Percentiles rank a stretch among this genome's conserved stretches.
These are phyloP conservation scores for Drosophila ambigua DNA, from an alignment of 1,140 invertebrate genomes.

Conservation along the genomic window DNA sequence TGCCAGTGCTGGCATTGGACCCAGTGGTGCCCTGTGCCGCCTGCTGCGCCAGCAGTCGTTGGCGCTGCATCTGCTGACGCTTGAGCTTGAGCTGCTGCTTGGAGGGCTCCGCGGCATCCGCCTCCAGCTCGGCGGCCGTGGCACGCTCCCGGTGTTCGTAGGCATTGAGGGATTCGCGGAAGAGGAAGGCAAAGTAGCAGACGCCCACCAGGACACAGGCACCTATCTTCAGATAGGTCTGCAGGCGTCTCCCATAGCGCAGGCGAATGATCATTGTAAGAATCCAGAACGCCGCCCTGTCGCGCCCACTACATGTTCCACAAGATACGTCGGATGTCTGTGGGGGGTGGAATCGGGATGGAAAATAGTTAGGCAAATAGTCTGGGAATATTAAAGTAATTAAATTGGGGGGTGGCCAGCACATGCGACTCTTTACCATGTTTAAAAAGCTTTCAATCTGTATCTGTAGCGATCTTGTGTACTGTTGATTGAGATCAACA, in stretches of 20 bases:
- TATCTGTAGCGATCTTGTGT: too few species aligned
- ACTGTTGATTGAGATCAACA: too few species aligned
- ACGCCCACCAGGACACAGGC: constrained; percentile 65
- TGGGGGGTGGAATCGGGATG: not conserved
- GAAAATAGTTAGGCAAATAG: too few species aligned
- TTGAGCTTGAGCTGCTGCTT: constrained; percentile 67
- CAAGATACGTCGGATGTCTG: constrained; percentile 2
- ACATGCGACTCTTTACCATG: too few species aligned
- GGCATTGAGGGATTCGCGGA: constrained; percentile 78
- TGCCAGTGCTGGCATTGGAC: constrained; percentile 9
- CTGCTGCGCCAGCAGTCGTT: constrained; percentile 44
- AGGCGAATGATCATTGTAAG: constrained; percentile 70
- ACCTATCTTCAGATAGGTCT: constrained; percentile 75
- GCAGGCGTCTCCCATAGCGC: constrained; percentile 70
- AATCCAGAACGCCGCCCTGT: constrained; percentile 4
- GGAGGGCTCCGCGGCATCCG: constrained; percentile 43
- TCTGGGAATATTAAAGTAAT: too few species aligned
- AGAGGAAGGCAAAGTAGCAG: constrained; percentile 78
- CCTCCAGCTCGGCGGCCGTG: constrained; percentile 44
- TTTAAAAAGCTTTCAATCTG: too few species aligned
- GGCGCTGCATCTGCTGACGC: constrained; percentile 58
- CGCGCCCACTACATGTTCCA: constrained; percentile 47
- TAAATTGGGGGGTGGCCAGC: too few species aligned
- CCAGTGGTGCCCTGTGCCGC: constrained; percentile 5
- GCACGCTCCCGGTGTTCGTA: constrained; percentile 69